Evolutionary conservation across 2,797 vertebrate species (phyloP).

Genomic region (Myotis planiceps): DNA sequence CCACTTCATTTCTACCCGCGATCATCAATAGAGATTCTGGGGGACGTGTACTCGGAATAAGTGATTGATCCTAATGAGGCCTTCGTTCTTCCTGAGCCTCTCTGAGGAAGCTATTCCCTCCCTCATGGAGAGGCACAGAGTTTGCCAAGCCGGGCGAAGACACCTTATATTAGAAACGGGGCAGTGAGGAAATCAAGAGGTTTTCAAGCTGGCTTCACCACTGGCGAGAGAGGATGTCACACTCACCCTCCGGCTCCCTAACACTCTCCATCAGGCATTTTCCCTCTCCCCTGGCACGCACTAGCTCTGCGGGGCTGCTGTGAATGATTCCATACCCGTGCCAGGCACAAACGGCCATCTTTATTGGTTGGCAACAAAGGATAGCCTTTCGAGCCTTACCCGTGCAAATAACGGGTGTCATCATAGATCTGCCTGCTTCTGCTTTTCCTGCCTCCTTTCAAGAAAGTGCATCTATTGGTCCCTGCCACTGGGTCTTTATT

Average conservation of each 20-base stretch:
- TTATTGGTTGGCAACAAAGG: neutral
- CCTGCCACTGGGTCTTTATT: neutral
- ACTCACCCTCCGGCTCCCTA: neutral
- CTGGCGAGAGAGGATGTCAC: neutral
- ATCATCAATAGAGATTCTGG: conserved; percentile 68
- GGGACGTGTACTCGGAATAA: conserved; percentile 3
- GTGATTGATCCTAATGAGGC: conserved; percentile 69
- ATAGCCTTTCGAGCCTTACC: neutral
- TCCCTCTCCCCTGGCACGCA: neutral
- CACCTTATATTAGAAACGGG: conserved; percentile 61
- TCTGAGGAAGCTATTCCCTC: conserved; percentile 42
- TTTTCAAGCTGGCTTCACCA: conserved; percentile 5
- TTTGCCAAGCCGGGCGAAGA: conserved; percentile 40
- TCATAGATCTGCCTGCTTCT: neutral
- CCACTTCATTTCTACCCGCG: conserved; percentile 60
- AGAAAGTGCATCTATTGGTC: neutral
- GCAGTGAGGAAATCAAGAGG: conserved; percentile 45
- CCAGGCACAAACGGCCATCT: neutral
- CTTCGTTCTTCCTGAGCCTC: conserved; percentile 33
- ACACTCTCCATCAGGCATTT: neutral
- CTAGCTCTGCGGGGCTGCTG: neutral
- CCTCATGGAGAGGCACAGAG: neutral
- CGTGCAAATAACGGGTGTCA: neutral
- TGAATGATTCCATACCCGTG: accelerated
- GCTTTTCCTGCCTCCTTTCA: neutral